phyloP scores from a whole-genome alignment of 1,140 invertebrate genomes.

The Plectus sambesii region DNA sequence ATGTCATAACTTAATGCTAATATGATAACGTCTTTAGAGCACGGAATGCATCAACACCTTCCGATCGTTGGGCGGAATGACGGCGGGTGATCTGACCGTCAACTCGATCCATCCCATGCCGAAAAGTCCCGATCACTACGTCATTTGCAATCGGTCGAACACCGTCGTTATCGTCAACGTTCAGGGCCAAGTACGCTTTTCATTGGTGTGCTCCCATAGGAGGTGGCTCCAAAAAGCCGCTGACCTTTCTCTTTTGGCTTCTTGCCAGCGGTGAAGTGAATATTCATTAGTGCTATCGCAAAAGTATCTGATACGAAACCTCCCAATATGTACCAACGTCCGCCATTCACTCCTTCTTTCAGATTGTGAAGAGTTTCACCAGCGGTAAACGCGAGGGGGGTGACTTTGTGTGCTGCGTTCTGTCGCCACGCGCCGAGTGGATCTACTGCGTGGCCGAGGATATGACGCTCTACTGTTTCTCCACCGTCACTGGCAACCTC shows the following conservation, averaged over 20 bases:
- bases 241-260: no score
- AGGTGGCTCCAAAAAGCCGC: no score
- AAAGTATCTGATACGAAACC: no score
- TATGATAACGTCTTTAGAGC: constrained; percentile 51
- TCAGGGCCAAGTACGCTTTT: constrained; percentile 68
- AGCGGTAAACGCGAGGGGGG: constrained; percentile 94
- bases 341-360: no score
- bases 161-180: constrained; percentile 97
- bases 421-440: constrained; percentile 91
- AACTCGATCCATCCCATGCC: constrained; percentile 79
- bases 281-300: no score
- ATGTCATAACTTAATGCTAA: no score
- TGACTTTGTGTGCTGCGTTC: constrained; percentile 76
- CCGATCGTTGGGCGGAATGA: constrained; percentile 71
- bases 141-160: constrained; percentile 93
- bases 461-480: constrained; percentile 93
- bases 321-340: no score
- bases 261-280: no score
- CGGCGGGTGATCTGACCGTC: constrained; percentile 66
- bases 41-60: constrained; percentile 89
- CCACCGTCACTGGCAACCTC: constrained; percentile 83
- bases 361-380: constrained; percentile 92
- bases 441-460: constrained; percentile 97
- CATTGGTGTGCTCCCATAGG: constrained; percentile 4
- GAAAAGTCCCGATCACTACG: constrained; percentile 93